Evolutionary conservation across 2,113 vertebrate species (phyloP), one percentile per base, ranked within the genome.

Genomic region (Paedocypris sp.): DNA sequence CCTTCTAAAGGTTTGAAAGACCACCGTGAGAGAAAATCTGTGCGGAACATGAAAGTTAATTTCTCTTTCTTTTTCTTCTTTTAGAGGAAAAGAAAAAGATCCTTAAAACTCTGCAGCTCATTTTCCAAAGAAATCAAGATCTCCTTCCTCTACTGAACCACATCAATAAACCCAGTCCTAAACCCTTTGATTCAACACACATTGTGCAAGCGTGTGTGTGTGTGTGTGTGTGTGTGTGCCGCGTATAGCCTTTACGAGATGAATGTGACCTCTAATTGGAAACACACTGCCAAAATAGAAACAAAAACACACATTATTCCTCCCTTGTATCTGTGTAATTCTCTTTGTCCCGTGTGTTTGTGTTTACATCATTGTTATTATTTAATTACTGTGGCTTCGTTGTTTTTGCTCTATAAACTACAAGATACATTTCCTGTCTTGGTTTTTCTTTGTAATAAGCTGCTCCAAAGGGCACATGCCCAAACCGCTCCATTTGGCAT

Each of bases 261-360:
- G 79, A 73, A 64, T 77, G 57, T 73, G 70, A 80, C 78, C 74
- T 73, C 71, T 79, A 76, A 83, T 81, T 80, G 79, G 68, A 81
- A 75, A 78, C 63, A 75, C 69, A 67, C 64, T 46, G 59, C 62
- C 50, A 69, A 49, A 54, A 62, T 46, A 67, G 28, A 69, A 31
- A 51, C 50, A 16, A 43, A 43, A 48, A 59, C 36, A 59, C 32
- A 31, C 42, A 60, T 53, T 50, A 50, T 29, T 50, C 29, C 48
- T 25, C 20, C 16, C 15, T 19, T n/a, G 11, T 16, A 13, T 36
- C 33, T 48, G n/a, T 43, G 23, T 43, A 46, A 47, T 19, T 48
- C 13, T 20, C 15, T 50, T 29, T 50, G 6, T 47, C 13, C 39
- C 33, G 26, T 39, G 16, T 3, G 18, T 23, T 18, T 22, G n/a